phyloP scores from a whole-genome alignment of 2,797 vertebrate species.

The Linurgus olivaceus region DNA sequence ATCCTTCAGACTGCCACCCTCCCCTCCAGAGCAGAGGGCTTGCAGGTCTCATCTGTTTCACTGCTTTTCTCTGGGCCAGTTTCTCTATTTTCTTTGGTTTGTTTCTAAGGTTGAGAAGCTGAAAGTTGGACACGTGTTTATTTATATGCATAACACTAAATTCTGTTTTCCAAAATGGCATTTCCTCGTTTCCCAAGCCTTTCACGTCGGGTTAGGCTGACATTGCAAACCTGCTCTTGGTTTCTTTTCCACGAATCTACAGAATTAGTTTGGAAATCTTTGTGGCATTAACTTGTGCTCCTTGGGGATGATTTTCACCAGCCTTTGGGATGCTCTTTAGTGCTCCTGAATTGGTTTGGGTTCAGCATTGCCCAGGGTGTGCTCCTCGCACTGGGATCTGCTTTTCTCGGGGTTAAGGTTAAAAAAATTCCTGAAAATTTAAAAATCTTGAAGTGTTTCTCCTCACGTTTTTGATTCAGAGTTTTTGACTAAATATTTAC shows the following conservation, averaged over 20 bases:
- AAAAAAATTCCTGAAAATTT: neutral
- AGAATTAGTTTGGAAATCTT: accelerated
- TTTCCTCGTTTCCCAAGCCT: neutral
- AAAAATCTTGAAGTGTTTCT: neutral
- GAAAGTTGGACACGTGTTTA: neutral
- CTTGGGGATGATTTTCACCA: neutral
- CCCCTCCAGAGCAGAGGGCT: neutral
- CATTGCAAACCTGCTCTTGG: neutral
- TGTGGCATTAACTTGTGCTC: neutral
- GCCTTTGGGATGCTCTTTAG: neutral
- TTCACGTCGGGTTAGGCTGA: neutral
- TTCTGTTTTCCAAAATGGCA: neutral
- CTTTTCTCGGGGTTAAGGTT: neutral
- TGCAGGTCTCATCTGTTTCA: neutral
- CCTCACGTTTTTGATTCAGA: accelerated
- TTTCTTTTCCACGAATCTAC: neutral
- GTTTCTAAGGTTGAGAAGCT: neutral
- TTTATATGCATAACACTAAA: neutral
- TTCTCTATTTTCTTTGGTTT: neutral
- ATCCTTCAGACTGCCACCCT: neutral
- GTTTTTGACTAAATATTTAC: neutral
- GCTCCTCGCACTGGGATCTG: accelerated
- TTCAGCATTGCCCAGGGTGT: neutral
- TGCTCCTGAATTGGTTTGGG: neutral
- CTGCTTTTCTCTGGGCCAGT: neutral